Evolutionary conservation across 1,140 invertebrate species (phyloP).

Genomic region (Oedothorax gibbosus): DNA sequence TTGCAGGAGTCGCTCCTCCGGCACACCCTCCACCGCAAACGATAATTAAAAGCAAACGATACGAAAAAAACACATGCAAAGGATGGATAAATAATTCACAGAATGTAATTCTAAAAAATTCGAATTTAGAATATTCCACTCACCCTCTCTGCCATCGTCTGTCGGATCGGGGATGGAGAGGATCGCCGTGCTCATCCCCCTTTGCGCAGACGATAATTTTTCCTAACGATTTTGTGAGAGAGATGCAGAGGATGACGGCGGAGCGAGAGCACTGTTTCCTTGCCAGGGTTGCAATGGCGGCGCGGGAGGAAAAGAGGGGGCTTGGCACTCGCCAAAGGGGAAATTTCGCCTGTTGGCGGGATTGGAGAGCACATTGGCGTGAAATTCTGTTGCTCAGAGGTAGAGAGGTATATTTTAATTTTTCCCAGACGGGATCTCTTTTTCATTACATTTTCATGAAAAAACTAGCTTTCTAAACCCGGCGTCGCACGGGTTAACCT

Average conservation of each 20-base stretch:
- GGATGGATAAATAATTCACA: background rate
- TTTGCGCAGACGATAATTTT: conserved; percentile 33
- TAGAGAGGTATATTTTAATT: too few species aligned
- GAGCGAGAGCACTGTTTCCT: background rate
- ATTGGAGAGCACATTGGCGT: background rate
- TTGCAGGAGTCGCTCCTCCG: background rate
- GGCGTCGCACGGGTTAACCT: too few species aligned
- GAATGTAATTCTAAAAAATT: background rate
- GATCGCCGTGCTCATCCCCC: conserved; percentile 37
- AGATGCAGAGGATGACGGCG: conserved; percentile 5
- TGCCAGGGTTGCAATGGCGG: background rate
- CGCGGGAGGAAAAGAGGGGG: background rate
- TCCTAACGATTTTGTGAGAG: background rate
- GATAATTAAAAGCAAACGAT: background rate
- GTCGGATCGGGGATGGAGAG: conserved; percentile 8
- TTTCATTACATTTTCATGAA: too few species aligned
- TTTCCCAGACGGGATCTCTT: too few species aligned
- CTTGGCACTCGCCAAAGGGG: conserved; percentile 12
- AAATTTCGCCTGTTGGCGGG: background rate
- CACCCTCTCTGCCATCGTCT: conserved; percentile 40
- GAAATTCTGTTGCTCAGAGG: too few species aligned
- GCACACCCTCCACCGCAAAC: background rate
- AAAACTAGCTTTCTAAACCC: too few species aligned
- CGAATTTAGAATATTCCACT: background rate
- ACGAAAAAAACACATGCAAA: background rate